Conservation (phyloP, 37 sponge, comb jelly and placozoan species). For the Diacarnus erythraeanus region DNA sequence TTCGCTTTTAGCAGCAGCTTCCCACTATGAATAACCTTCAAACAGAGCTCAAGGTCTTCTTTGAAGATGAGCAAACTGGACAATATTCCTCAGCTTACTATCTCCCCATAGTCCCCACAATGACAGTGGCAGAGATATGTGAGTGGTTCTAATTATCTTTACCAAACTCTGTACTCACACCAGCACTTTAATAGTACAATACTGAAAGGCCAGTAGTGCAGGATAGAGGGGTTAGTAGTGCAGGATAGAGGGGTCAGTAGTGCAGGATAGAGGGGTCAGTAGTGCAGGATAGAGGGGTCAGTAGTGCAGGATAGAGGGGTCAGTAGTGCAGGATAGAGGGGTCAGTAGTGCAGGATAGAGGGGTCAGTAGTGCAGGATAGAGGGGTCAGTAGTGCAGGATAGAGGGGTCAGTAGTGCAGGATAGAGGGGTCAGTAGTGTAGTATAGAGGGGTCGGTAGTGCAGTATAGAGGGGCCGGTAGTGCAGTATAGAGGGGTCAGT, state of each 20-base stretch:
- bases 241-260: too few species aligned
- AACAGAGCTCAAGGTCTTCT: conserved; percentile 59
- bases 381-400: too few species aligned
- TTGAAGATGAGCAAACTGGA: conserved; percentile 57
- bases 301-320: too few species aligned
- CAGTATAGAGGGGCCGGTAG: not conserved
- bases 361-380: too few species aligned
- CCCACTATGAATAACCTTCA: conserved; percentile 45
- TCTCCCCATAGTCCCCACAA: conserved; percentile 52
- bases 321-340: not conserved
- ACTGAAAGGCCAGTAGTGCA: not conserved
- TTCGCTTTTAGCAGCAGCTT: not conserved
- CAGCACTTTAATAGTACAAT: not conserved
- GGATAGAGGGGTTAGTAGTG: too few species aligned
- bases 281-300: too few species aligned
- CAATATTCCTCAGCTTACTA: conserved; percentile 49
- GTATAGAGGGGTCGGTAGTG: not conserved
- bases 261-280: too few species aligned
- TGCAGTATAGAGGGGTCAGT: too few species aligned
- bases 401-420: too few species aligned
- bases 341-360: not conserved
- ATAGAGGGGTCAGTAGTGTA: not conserved
- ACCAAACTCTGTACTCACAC: not conserved
- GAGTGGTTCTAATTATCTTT: not conserved
- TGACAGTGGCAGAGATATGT: conserved; percentile 71